phyloP scores from a whole-genome alignment of 1,140 invertebrate species.

The Drosophila azteca region DNA sequence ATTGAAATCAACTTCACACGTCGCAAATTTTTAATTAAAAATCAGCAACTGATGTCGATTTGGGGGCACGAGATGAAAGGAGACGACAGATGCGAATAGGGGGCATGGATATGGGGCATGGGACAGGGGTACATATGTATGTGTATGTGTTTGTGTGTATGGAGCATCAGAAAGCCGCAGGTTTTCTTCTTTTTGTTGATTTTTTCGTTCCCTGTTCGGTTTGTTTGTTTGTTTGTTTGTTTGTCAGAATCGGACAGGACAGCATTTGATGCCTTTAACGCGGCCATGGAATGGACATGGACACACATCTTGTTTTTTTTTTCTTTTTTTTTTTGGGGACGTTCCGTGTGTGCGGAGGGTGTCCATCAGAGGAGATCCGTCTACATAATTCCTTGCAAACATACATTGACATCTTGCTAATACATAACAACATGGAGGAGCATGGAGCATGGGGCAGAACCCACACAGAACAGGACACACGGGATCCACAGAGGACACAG shows the following conservation, averaged over 20 bases:
- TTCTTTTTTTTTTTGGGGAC: not conserved
- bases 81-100: slow-evolving; percentile 1
- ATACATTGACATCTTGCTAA: slow-evolving; percentile 76
- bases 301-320: not conserved
- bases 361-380: slow-evolving; percentile 27
- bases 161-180: no score
- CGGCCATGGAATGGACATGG: slow-evolving; percentile 21
- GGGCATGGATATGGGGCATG: no score
- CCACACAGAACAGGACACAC: no score
- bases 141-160: no score
- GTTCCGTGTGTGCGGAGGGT: slow-evolving; percentile 23
- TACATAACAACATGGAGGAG: slow-evolving; percentile 45
- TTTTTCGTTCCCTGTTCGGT: not conserved
- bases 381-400: slow-evolving; percentile 66
- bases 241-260: slow-evolving; percentile 61
- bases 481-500: slow-evolving; percentile 9
- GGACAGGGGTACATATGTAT: no score
- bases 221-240: slow-evolving; percentile 17
- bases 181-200: not conserved
- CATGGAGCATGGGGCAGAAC: not conserved
- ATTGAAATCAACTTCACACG: slow-evolving; percentile 82
- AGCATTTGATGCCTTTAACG: slow-evolving; percentile 74
- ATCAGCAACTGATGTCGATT: slow-evolving; percentile 80
- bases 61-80: slow-evolving; percentile 15
- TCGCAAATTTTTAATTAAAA: slow-evolving; percentile 83